These are phyloP conservation scores for Dasyurus viverrinus DNA, from an alignment of 2,113 vertebrate species.

Conservation along the genomic window DNA sequence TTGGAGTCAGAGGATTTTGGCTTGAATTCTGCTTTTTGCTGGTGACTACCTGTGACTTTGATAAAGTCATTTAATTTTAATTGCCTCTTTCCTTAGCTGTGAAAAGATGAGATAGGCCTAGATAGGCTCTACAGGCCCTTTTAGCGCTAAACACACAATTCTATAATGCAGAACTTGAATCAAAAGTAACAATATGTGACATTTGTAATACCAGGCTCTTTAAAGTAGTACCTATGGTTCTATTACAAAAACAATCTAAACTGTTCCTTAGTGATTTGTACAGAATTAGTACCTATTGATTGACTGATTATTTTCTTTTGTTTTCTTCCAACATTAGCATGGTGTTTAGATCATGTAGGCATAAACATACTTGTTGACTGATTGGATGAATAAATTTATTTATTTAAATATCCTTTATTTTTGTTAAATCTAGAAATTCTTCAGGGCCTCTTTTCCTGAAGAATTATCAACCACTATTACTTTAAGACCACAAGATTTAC, in stretches of 20 bases:
- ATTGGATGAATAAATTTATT: not conserved
- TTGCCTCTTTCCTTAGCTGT: not conserved
- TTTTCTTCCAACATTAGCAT: not conserved
- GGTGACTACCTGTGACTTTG: not conserved
- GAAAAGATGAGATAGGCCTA: not conserved
- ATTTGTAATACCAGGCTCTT: not conserved
- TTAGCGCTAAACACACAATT: not conserved
- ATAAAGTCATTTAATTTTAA: not conserved
- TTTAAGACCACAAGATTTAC: not conserved
- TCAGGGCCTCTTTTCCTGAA: conserved; percentile 35
- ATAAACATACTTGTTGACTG: not conserved
- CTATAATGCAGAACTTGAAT: not conserved
- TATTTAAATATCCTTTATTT: conserved; percentile 40
- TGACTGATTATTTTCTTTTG: not conserved
- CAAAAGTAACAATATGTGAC: not conserved
- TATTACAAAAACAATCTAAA: conserved; percentile 42
- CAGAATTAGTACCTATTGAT: not conserved
- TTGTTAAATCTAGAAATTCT: conserved; percentile 26
- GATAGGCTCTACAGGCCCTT: not conserved
- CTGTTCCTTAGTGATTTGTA: not conserved
- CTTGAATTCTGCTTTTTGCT: not conserved
- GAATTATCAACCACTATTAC: not conserved
- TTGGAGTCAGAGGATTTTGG: not conserved
- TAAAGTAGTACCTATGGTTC: conserved; percentile 11
- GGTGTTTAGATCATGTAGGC: not conserved